These are phyloP conservation scores for Unio delphinus DNA, from an alignment of 2,888 invertebrate species.

Conservation along the genomic window DNA sequence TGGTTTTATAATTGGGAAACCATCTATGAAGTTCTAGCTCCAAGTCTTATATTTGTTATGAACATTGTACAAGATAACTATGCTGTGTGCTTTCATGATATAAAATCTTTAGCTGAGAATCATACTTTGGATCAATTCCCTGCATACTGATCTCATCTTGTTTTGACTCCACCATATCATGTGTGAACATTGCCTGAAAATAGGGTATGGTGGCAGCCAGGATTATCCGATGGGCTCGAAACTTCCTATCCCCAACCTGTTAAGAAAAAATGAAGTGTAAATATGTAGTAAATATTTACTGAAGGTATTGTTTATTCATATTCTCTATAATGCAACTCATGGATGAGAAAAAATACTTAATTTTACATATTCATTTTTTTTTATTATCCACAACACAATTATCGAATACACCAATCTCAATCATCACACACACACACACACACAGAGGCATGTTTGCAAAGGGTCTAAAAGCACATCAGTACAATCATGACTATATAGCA, in stretches of 20 bases:
- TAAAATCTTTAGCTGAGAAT: neutral
- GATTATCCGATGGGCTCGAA: constrained; percentile 87
- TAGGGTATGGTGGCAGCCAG: constrained; percentile 90
- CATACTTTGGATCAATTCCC: constrained; percentile 84
- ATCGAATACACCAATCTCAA: no score
- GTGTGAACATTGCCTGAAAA: constrained; percentile 91
- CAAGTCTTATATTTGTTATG: no score
- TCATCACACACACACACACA: no score
- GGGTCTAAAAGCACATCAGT: no score
- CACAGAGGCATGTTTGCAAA: no score
- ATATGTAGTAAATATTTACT: neutral
- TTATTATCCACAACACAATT: no score
- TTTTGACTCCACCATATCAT: constrained; percentile 88
- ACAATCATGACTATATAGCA: no score
- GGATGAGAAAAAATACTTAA: neutral
- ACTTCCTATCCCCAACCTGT: constrained; percentile 83
- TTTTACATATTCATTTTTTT: no score
- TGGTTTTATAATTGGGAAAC: no score
- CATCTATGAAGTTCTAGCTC: no score
- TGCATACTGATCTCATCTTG: constrained; percentile 86
- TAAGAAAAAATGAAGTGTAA: constrained; percentile 6
- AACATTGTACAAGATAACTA: no score
- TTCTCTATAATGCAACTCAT: neutral
- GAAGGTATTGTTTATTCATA: neutral
- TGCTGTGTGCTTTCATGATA: no score